Conservation (phyloP, 2,113 vertebrate genomes). For the Harpagus bidentatus region DNA sequence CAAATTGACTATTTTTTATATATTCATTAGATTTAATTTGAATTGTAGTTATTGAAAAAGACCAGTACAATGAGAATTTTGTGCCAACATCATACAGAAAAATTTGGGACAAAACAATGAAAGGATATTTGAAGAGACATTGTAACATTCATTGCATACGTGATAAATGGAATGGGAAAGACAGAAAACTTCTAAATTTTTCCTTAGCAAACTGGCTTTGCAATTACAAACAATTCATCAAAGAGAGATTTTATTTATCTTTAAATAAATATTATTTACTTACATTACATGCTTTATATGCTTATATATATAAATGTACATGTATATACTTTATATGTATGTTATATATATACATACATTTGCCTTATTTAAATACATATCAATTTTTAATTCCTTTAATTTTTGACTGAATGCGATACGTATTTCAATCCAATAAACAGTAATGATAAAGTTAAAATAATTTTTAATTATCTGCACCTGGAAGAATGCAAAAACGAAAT, state of each 20-base stretch:
- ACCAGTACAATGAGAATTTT: not conserved
- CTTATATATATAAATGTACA: not conserved
- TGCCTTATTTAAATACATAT: not conserved
- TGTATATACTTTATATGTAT: no score
- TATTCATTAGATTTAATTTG: not conserved
- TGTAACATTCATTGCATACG: fast-evolving
- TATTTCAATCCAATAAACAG: not conserved
- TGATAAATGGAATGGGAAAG: not conserved
- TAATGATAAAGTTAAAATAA: not conserved
- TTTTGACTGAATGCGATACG: not conserved
- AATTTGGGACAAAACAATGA: not conserved
- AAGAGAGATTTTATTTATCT: not conserved
- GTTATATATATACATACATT: not conserved
- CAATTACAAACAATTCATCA: not conserved
- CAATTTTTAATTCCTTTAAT: not conserved
- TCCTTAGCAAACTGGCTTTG: not conserved
- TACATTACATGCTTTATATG: not conserved
- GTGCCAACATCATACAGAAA: not conserved
- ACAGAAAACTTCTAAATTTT: not conserved
- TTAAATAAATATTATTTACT: not conserved
- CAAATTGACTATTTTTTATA: not conserved
- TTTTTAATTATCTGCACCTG: not conserved
- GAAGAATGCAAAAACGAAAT: not conserved
- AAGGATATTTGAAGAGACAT: not conserved
- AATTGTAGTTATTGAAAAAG: not conserved